phyloP scores from a whole-genome alignment of 2,797 vertebrate species.

The Acrossocheilus wenchowensis region DNA sequence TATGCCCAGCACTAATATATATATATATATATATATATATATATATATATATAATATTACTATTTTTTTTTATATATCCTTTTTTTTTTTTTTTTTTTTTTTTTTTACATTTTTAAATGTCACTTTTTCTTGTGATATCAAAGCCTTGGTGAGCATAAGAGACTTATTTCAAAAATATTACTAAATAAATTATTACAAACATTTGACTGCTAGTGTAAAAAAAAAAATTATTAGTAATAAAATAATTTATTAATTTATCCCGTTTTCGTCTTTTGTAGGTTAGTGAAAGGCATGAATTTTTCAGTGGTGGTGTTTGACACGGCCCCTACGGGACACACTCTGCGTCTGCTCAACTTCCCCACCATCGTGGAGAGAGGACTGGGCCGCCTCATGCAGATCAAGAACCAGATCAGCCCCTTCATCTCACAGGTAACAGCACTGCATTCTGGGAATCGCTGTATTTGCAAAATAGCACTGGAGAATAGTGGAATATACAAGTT shows the following conservation, averaged over 20 bases:
- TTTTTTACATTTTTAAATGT: background rate
- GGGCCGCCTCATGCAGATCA: constrained; percentile 96
- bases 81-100: no score
- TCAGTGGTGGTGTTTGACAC: constrained; percentile 97
- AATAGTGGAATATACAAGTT: background rate
- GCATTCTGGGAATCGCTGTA: background rate
- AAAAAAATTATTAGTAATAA: no score
- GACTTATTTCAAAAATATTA: background rate
- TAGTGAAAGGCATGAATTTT: constrained; percentile 98
- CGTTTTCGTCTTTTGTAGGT: constrained; percentile 69
- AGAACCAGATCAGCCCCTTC: constrained; percentile 98
- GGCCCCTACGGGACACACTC: constrained; percentile 92
- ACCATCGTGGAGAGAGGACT: constrained; percentile 95
- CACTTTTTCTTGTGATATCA: background rate
- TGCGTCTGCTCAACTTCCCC: constrained; percentile 94
- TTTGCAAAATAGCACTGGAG: background rate
- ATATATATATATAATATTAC: no score
- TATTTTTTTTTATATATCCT: no score
- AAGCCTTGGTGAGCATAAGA: background rate
- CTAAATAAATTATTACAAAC: background rate
- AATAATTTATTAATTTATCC: no score
- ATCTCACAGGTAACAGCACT: constrained; percentile 87
- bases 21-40: no score
- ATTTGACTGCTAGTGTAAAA: background rate
- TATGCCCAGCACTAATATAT: no score